phyloP scores from a whole-genome alignment of 2,113 vertebrate genomes.

The Hippolais icterina region DNA sequence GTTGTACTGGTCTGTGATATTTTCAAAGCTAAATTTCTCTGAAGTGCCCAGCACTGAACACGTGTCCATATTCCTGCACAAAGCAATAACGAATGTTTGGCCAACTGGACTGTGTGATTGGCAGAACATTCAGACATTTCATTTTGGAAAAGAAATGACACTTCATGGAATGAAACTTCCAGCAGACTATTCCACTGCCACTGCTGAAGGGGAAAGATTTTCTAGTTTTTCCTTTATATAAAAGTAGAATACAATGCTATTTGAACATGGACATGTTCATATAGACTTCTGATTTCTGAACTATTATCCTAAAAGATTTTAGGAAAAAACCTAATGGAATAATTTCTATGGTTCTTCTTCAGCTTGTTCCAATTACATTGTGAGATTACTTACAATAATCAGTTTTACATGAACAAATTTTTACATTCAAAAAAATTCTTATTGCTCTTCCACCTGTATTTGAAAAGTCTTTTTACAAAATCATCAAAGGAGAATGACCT shows the following conservation, averaged over 20 bases:
- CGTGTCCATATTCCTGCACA: background rate
- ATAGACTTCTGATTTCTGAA: background rate
- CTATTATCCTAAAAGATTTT: background rate
- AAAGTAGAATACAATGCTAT: background rate
- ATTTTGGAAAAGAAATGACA: conserved; percentile 59
- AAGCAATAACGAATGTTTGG: background rate
- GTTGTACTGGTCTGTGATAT: background rate
- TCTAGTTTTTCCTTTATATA: conserved; percentile 15
- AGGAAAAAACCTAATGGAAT: background rate
- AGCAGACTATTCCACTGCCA: conserved; percentile 32
- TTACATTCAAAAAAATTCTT: background rate
- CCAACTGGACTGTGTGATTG: conserved; percentile 41
- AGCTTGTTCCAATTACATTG: background rate
- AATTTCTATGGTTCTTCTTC: background rate
- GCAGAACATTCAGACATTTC: conserved; percentile 28
- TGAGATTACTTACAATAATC: background rate
- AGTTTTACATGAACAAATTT: background rate
- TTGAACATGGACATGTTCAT: background rate
- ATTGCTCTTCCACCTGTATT: background rate
- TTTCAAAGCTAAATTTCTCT: conserved; percentile 16
- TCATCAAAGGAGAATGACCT: background rate
- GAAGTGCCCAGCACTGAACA: background rate
- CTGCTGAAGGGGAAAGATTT: conserved; percentile 11
- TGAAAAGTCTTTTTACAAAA: background rate
- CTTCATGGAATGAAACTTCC: conserved; percentile 33